Evolutionary conservation across 2,888 invertebrate species (phyloP).

Genomic region (Cataglyphis albicans): DNA sequence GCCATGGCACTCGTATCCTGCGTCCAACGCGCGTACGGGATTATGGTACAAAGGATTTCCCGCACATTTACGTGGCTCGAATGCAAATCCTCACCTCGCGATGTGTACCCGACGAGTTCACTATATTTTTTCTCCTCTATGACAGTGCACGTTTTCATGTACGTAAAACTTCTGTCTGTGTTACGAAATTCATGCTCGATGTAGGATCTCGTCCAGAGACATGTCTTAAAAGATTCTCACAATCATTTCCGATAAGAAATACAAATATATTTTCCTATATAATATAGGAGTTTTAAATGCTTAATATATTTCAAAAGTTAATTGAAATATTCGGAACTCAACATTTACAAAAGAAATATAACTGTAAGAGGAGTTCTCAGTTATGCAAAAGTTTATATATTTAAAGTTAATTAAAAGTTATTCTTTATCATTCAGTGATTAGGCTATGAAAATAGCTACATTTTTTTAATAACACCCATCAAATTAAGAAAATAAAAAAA

Average conservation of each 20-base stretch:
- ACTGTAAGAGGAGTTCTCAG: background rate
- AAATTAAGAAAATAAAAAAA: background rate
- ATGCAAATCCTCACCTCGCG: slow-evolving; percentile 76
- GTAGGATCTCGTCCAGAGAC: slow-evolving; percentile 4
- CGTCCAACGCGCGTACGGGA: slow-evolving; percentile 69
- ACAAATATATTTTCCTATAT: background rate
- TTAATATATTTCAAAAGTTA: slow-evolving; percentile 3
- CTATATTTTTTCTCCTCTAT: slow-evolving; percentile 38
- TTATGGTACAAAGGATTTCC: slow-evolving; percentile 81
- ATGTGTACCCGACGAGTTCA: slow-evolving; percentile 61
- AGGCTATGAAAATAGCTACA: background rate
- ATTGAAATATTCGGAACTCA: background rate
- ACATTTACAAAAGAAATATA: background rate
- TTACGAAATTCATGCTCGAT: slow-evolving; percentile 7
- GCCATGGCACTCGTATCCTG: slow-evolving; percentile 25
- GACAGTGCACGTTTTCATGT: slow-evolving; percentile 35
- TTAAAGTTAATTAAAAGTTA: background rate
- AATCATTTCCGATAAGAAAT: background rate
- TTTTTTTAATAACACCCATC: background rate
- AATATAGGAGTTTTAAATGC: background rate
- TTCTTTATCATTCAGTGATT: background rate
- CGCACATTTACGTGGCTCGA: slow-evolving; percentile 78
- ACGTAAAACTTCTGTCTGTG: slow-evolving; percentile 35
- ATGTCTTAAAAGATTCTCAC: slow-evolving; percentile 13
- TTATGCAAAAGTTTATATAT: background rate